A percentile compares a stretch with the other conserved stretches of the same genome.
Evolutionary conservation across 2,888 invertebrate genomes (phyloP).

Genomic region (Polylopha cassiicola): DNA sequence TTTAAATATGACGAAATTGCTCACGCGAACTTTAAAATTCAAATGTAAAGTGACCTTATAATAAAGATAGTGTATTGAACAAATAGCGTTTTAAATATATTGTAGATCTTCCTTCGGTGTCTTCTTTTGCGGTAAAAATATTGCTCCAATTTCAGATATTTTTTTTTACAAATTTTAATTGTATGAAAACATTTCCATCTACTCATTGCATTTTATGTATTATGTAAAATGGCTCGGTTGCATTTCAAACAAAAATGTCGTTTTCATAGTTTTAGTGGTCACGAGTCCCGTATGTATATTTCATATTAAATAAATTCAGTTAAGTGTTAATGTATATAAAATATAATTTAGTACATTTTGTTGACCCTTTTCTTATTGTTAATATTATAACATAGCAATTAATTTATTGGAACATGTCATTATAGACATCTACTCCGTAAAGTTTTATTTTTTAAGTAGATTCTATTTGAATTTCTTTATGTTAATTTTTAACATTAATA

Average conservation of each 20-base stretch:
- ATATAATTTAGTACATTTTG: slow-evolving; percentile 55
- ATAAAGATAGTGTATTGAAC: slow-evolving; percentile 18
- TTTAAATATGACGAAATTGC: slow-evolving; percentile 36
- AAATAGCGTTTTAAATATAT: no score
- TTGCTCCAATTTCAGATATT: no score
- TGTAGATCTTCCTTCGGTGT: no score
- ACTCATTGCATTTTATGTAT: slow-evolving; percentile 41
- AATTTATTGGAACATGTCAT: slow-evolving; percentile 52
- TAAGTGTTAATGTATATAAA: slow-evolving; percentile 65
- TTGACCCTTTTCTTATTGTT: slow-evolving; percentile 62
- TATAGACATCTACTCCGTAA: slow-evolving; percentile 40
- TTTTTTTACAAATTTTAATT: slow-evolving; percentile 8
- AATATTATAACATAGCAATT: slow-evolving; percentile 47
- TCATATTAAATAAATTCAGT: slow-evolving; percentile 21
- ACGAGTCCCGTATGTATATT: slow-evolving; percentile 13
- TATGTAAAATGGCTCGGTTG: slow-evolving; percentile 21
- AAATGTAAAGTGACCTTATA: slow-evolving; percentile 44
- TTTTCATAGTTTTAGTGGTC: slow-evolving; percentile 20
- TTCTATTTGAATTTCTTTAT: slow-evolving; percentile 37
- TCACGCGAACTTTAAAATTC: slow-evolving; percentile 32
- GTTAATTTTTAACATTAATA: slow-evolving; percentile 53
- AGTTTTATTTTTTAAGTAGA: slow-evolving; percentile 48
- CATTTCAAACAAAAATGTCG: slow-evolving; percentile 21
- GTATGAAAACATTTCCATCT: slow-evolving; percentile 38
- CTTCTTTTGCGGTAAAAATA: no score